phyloP scores from a whole-genome alignment of 2,113 vertebrate species.

The Channa maculata region DNA sequence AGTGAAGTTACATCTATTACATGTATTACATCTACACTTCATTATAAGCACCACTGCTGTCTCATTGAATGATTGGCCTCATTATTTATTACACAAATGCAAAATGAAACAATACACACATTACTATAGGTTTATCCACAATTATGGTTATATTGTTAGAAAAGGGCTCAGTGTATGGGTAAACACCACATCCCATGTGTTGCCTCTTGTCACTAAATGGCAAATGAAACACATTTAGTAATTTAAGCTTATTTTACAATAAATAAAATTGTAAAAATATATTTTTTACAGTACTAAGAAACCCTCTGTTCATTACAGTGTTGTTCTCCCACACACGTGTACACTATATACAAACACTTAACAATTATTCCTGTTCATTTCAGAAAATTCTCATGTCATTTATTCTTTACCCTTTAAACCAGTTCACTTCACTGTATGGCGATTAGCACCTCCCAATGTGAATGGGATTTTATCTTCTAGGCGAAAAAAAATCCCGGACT shows the following conservation, averaged over 20 bases:
- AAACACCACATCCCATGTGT: too few species aligned
- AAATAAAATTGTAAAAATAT: too few species aligned
- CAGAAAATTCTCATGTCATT: constrained; percentile 45
- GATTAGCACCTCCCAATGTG: constrained; percentile 71
- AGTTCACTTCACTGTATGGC: constrained; percentile 57
- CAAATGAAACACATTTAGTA: too few species aligned
- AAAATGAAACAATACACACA: too few species aligned
- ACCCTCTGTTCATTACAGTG: too few species aligned
- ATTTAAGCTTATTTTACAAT: too few species aligned
- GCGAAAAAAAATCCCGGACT: constrained; percentile 49
- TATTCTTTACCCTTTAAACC: constrained; percentile 64
- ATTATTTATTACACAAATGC: not conserved
- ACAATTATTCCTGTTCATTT: constrained; percentile 55
- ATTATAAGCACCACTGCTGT: not conserved
- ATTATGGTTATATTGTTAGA: too few species aligned
- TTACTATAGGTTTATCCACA: too few species aligned
- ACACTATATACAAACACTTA: not conserved
- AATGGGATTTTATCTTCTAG: constrained; percentile 59
- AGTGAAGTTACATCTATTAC: not conserved
- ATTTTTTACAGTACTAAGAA: too few species aligned
- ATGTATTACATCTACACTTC: not conserved
- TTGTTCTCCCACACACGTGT: not conserved
- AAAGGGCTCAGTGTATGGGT: too few species aligned
- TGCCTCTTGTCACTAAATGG: too few species aligned
- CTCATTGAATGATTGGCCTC: not conserved